Conservation (phyloP, 1,140 invertebrate species). For the Drosophila burlai region DNA sequence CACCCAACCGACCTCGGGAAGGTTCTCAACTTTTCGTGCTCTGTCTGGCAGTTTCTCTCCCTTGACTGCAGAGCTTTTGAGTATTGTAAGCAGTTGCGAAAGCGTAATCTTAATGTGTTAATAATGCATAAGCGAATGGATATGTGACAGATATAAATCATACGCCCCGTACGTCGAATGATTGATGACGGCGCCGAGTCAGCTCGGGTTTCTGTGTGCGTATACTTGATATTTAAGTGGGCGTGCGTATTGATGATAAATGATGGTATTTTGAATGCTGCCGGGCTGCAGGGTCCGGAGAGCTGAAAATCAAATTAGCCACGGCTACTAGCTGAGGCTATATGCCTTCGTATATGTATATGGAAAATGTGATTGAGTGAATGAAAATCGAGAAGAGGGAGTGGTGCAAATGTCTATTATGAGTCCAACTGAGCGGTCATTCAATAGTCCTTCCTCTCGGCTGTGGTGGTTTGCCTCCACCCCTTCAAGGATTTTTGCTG, state of each 20-base stretch:
- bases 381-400: not conserved
- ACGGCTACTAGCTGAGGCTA: not conserved
- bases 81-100: conserved; percentile 57
- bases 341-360: not conserved
- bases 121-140: conserved; percentile 64
- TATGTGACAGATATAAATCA: conserved; percentile 70
- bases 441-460: conserved; percentile 19
- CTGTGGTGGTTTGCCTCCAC: conserved; percentile 10
- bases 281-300: not conserved
- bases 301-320: conserved; percentile 54
- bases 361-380: conserved; percentile 13
- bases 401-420: conserved; percentile 6
- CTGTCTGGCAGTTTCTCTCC: conserved; percentile 1
- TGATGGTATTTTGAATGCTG: conserved; percentile 42
- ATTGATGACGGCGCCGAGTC: conserved; percentile 55
- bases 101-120: conserved; percentile 69
- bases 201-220: conserved; percentile 34
- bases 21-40: not conserved
- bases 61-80: conserved; percentile 44
- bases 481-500: conserved; percentile 12
- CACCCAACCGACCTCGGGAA: not conserved
- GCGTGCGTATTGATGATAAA: conserved; percentile 63
- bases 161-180: conserved; percentile 45
- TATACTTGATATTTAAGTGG: conserved; percentile 66
- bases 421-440: conserved; percentile 9